A percentile compares a stretch with the other conserved stretches of the same genome.
phyloP scores from a whole-genome alignment of 2,888 invertebrate species.

The Torymus auratus region DNA sequence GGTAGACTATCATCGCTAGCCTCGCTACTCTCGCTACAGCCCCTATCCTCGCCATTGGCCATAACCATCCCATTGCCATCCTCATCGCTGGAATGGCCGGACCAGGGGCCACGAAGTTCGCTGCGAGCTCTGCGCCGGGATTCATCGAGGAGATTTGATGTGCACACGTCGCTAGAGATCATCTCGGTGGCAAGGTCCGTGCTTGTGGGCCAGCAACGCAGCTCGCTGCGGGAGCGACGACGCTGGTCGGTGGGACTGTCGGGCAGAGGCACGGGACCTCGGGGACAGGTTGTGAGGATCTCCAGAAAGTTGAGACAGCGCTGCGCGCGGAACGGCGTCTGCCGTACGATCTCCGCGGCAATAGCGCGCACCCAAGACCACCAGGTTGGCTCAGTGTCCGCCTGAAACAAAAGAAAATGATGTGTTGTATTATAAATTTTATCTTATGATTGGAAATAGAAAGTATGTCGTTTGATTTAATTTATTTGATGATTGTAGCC shows the following conservation, averaged over 20 bases:
- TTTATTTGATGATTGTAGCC: no score
- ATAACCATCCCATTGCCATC: constrained; percentile 65
- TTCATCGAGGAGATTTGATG: constrained; percentile 66
- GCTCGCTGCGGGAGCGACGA: constrained; percentile 72
- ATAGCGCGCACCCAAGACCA: constrained; percentile 86
- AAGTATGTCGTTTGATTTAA: no score
- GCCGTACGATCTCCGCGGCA: constrained; percentile 85
- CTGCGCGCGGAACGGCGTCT: constrained; percentile 84
- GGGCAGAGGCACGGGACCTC: constrained; percentile 76
- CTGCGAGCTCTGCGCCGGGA: constrained; percentile 70
- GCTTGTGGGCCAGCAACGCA: constrained; percentile 71
- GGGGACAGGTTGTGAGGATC: constrained; percentile 81
- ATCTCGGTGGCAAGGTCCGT: constrained; percentile 56
- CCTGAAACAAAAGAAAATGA: constrained; percentile 78
- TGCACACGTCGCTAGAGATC: constrained; percentile 43
- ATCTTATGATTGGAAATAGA: no score
- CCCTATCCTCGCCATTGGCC: constrained; percentile 58
- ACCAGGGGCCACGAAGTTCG: constrained; percentile 74
- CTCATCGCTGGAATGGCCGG: constrained; percentile 74
- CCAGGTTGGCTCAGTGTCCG: constrained; percentile 83
- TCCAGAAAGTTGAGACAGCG: constrained; percentile 83
- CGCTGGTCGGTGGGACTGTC: constrained; percentile 76
- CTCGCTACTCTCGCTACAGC: constrained; percentile 74
- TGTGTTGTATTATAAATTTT: neutral
- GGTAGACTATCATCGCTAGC: constrained; percentile 74